Percentiles rank a stretch among this genome's conserved stretches.
Evolutionary conservation across 2,797 vertebrate species (phyloP).

Genomic region (Acipenser ruthenus): DNA sequence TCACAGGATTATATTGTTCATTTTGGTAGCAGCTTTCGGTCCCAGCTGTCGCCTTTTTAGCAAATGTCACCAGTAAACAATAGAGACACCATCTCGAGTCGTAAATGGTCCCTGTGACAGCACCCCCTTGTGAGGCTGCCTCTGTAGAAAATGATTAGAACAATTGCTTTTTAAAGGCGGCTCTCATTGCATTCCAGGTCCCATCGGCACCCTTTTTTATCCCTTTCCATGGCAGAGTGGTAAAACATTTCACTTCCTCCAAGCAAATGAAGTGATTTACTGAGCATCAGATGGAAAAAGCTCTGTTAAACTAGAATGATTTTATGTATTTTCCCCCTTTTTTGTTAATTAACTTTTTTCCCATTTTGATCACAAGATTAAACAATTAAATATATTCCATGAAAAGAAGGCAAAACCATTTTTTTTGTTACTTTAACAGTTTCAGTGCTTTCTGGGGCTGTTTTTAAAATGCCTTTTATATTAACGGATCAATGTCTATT

Average conservation of each 20-base stretch:
- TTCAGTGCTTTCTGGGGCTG: too few relatives aligned
- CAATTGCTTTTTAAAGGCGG: conserved; percentile 91
- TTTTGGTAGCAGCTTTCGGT: conserved; percentile 72
- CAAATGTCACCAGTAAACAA: conserved; percentile 63
- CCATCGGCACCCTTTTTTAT: conserved; percentile 70
- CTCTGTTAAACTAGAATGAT: background rate
- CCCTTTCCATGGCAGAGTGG: conserved; percentile 58
- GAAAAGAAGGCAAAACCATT: background rate
- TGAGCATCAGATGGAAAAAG: conserved; percentile 18
- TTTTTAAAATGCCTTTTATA: too few relatives aligned
- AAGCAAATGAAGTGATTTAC: conserved; percentile 70
- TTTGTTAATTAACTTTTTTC: background rate
- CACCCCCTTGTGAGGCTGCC: conserved; percentile 80
- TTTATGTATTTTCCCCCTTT: too few relatives aligned
- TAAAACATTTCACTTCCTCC: conserved; percentile 70
- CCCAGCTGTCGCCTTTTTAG: conserved; percentile 87
- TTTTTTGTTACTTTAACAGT: background rate
- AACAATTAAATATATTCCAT: background rate
- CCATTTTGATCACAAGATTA: too few relatives aligned
- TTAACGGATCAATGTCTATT: too few relatives aligned
- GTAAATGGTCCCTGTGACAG: conserved; percentile 81
- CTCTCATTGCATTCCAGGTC: conserved; percentile 70
- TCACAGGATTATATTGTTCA: conserved; percentile 79
- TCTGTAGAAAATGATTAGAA: conserved; percentile 94
- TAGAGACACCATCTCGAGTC: conserved; percentile 79